Evolutionary conservation across 2,797 vertebrate genomes (phyloP).

Genomic region (Pipistrellus pygmaeus): DNA sequence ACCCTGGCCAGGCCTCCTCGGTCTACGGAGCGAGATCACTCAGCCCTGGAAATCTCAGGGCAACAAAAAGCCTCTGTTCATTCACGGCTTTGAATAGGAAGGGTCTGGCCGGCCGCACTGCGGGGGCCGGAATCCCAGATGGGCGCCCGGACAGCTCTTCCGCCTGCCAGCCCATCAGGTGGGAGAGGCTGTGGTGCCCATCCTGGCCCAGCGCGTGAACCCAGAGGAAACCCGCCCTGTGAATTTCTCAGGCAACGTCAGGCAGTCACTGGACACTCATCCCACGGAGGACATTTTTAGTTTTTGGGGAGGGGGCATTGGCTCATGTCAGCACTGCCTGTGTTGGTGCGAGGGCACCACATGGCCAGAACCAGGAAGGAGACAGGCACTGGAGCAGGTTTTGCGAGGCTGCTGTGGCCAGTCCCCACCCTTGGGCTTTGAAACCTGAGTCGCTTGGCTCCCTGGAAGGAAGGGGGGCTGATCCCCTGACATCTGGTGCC

Average conservation of each 20-base stretch:
- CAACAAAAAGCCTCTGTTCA: conserved; percentile 66
- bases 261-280: background rate
- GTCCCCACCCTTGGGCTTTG: background rate
- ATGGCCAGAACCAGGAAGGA: background rate
- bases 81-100: background rate
- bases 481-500: background rate
- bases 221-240: background rate
- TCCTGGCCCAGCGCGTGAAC: background rate
- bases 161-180: background rate
- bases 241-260: accelerated
- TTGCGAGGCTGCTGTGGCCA: background rate
- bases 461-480: background rate
- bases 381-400: accelerated
- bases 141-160: background rate
- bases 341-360: background rate
- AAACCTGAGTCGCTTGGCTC: background rate
- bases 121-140: background rate
- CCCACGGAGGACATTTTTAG: accelerated
- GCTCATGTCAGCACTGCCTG: background rate
- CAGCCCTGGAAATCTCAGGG: background rate
- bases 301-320: background rate
- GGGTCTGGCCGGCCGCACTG: background rate
- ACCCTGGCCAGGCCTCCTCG: background rate
- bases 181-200: background rate
- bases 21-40: background rate